These are phyloP conservation scores for Thumatha senex DNA, from an alignment of 2,888 invertebrate species.

Conservation along the genomic window DNA sequence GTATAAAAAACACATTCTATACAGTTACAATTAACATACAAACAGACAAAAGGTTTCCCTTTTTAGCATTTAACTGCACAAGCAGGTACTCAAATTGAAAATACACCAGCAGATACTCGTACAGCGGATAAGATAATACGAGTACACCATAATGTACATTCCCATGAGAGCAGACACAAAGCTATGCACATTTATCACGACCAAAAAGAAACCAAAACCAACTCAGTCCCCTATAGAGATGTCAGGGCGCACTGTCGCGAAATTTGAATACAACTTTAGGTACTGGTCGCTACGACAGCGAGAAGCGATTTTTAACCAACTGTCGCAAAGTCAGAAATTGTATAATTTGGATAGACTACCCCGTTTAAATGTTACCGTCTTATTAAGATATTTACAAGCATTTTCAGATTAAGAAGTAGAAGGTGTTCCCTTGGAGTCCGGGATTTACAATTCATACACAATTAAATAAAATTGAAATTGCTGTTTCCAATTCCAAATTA, in stretches of 20 bases:
- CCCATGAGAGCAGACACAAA: conserved; percentile 23
- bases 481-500: too few relatives aligned
- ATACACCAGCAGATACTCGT: conserved; percentile 24
- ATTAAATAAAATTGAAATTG: too few relatives aligned
- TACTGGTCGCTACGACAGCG: not conserved
- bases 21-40: not conserved
- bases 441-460: too few relatives aligned
- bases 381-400: too few relatives aligned
- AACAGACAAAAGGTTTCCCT: not conserved
- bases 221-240: conserved; percentile 31
- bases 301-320: not conserved
- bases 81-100: conserved; percentile 9
- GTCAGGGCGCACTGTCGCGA: conserved; percentile 28
- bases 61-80: not conserved
- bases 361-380: too few relatives aligned
- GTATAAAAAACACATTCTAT: not conserved
- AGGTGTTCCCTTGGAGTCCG: too few relatives aligned
- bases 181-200: conserved; percentile 38
- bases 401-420: too few relatives aligned
- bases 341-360: too few relatives aligned
- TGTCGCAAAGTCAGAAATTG: not conserved
- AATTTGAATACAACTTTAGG: conserved; percentile 31
- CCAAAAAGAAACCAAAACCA: conserved; percentile 28
- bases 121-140: conserved; percentile 27
- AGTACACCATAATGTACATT: conserved; percentile 27